Evolutionary conservation across 2,888 invertebrate species (phyloP).

Genomic region (Flabesymbios commensalis): DNA sequence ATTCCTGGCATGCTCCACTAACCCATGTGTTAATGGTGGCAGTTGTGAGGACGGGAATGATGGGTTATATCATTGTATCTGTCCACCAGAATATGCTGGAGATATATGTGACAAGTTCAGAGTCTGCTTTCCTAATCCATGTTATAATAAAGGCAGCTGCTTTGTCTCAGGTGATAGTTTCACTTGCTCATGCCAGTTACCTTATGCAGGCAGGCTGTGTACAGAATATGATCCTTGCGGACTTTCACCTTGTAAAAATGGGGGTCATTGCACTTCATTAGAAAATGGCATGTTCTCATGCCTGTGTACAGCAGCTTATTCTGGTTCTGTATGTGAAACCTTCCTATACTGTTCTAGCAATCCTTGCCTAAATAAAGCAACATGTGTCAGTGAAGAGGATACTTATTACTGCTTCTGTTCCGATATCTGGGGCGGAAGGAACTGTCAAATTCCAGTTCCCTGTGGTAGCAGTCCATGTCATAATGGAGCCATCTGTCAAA

Average conservation of each 20-base stretch:
- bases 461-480: constrained; percentile 31
- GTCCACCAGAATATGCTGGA: constrained; percentile 7
- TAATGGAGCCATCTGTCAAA: constrained; percentile 25
- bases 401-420: constrained; percentile 27
- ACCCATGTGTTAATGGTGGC: constrained; percentile 40
- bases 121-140: constrained; percentile 6
- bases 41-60: constrained; percentile 28
- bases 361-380: constrained; percentile 27
- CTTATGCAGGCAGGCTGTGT: constrained; percentile 41
- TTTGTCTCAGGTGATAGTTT: constrained; percentile 37
- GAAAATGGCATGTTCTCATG: constrained; percentile 15
- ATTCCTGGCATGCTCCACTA: constrained; percentile 31
- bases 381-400: constrained; percentile 9
- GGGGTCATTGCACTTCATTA: constrained; percentile 32
- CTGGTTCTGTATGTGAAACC: constrained; percentile 37
- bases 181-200: constrained; percentile 43
- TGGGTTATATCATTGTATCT: constrained; percentile 4
- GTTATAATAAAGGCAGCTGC: constrained; percentile 39
- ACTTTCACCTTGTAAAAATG: constrained; percentile 40
- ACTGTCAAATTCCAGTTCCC: constrained; percentile 28
- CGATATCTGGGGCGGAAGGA: constrained; percentile 22
- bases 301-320: constrained; percentile 32
- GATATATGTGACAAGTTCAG: constrained; percentile 12
- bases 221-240: constrained; percentile 35
- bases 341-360: constrained; percentile 28